Base-by-base conservation (phyloP, 2,797 vertebrate species). In the Falco novaeseelandiae region DNA sequence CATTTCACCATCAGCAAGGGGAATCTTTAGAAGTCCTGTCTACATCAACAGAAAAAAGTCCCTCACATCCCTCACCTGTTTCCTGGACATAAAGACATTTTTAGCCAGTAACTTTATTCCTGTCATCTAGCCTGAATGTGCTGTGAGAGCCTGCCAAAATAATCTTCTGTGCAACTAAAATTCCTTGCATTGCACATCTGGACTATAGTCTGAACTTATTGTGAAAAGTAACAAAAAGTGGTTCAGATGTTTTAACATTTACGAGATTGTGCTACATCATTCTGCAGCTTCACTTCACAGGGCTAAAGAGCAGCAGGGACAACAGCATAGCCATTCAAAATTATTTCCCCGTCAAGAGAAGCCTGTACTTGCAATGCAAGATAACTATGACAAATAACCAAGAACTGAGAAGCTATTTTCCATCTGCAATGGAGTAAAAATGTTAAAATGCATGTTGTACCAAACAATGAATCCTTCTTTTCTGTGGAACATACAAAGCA, bases 181-280 rank as follows among this genome's bases (percentile, higher is more conserved):
- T 86, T 69, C 58, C 63, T 51, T 3, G 2, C n/a, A 61, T 55
- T 67, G 27, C 66, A 87, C 77, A 82, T 59, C 83, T 86, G 69
- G 67, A 84, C 85, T 70, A 52, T 93, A 94, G 81, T 29, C 70
- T 94, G 80, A 97, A 90, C 42, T 93, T 92, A 63, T 67, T 92
- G 84, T 49, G 62, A 92, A 92, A 95, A 71, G 51, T 48, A 93
- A 84, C 54, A 84, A 86, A 95, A 91, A 72, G 67, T 21, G 44
- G 12, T 85, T 94, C 61, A 90, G 77, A 90, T 22, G n/a, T 34
- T 72, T 51, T 8, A 71, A 25, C 25, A 55, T 72, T 89, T 80
- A 58, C 12, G 38, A 77, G 58, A 51, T 69, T 63, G 49, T 8
- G 22, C 12, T 85, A 70, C 0, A 0, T 30, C 71, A 52, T 34